A percentile compares a stretch with the other conserved stretches of the same genome.
Conservation (phyloP, 2,888 invertebrate species). For the Aricia artaxerxes region DNA sequence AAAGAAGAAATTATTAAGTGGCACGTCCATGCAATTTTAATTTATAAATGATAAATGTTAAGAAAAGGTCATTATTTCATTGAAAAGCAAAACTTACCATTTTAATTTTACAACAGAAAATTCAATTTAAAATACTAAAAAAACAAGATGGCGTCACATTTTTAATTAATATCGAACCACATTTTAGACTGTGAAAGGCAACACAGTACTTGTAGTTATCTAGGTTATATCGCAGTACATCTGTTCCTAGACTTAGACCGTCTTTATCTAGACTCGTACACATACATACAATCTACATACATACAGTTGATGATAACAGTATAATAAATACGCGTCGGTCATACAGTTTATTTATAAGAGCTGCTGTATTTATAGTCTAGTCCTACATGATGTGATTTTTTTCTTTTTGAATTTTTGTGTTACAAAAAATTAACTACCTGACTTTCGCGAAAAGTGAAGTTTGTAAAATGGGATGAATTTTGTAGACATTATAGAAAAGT, state of each 20-base stretch:
- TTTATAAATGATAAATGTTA: too few species aligned
- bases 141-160: conserved; percentile 24
- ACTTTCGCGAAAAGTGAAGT: too few species aligned
- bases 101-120: too few species aligned
- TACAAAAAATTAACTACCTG: too few species aligned
- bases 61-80: too few species aligned
- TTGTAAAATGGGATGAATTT: too few species aligned
- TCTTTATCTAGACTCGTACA: conserved; percentile 63
- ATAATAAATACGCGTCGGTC: conserved; percentile 55
- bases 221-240: conserved; percentile 34
- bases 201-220: conserved; percentile 35
- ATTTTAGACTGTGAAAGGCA: conserved; percentile 37
- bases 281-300: conserved; percentile 52
- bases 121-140: not conserved
- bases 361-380: conserved; percentile 58
- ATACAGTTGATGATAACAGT: conserved; percentile 52
- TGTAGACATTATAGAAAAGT: too few species aligned
- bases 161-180: conserved; percentile 6
- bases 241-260: conserved; percentile 39
- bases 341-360: conserved; percentile 70
- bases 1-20: too few species aligned
- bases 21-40: too few species aligned
- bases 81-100: too few species aligned
- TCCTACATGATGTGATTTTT: not conserved
- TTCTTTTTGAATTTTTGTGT: not conserved